Base-by-base conservation (phyloP, 2,113 vertebrate genomes). In the Aegithalos caudatus region DNA sequence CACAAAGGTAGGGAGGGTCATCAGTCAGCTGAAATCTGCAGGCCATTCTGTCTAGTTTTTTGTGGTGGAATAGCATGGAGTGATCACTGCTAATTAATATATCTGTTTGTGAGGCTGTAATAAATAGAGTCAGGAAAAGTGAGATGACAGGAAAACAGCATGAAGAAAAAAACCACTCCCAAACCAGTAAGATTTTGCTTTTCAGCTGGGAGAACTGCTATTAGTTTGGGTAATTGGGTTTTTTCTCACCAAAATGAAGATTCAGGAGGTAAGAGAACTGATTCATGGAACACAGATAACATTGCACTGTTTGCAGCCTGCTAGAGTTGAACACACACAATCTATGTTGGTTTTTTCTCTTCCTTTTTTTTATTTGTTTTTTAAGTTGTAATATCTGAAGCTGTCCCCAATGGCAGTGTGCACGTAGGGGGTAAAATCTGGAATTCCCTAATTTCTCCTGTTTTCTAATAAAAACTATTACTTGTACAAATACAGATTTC, bases 361-460 rank as follows among this genome's bases (percentile, higher is more conserved):
- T 77, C 22, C 9, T 69, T 89, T 90, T 72, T 31, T 86, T 14
- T 83, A 7, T 86, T 81, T 76, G 54, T 47, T 74, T 65, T 51
- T 84, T 9, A 87, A 95, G 81, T 44, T 88, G 83, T 73, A 61
- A 88, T 79, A 54, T 85, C 93, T 90, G 76, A 91, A 94, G 89
- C 78, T 73, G 81, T 94, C 96, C 95, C 96, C 89, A 28, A 11
- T 28, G 96, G 85, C 95, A 91, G 37, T 12, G 86, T 93, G 51
- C 69, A 78, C 33, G 50, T 57, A 58, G 86, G 78, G 69, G 81
- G 58, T 64, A 58, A 69, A 47, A 94, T 86, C 60, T 61, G n/a
- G 70, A 93, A 96, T 95, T 90, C 85, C 86, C 87, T 95, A 73
- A 92, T 97, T 92, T 92, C 84, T 95, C 69, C 92, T 57, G 11